These are phyloP conservation scores for Pelecanus crispus DNA, from an alignment of 2,113 vertebrate genomes.

Conservation along the genomic window DNA sequence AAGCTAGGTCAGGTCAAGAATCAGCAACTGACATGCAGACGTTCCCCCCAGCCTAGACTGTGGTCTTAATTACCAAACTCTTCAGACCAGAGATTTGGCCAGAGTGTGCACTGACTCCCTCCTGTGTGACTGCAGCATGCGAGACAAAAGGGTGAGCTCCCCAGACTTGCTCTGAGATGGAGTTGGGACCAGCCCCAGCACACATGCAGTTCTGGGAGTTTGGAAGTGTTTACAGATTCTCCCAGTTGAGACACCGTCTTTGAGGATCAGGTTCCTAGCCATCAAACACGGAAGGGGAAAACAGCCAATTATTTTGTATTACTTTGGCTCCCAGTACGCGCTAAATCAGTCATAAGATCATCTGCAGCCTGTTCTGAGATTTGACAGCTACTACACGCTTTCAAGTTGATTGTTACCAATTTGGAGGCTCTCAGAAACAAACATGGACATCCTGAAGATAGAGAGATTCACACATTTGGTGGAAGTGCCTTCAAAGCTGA, in stretches of 20 bases:
- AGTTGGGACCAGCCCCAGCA: background rate
- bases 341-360: conserved; percentile 41
- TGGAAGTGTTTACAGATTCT: background rate
- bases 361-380: conserved; percentile 2
- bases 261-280: background rate
- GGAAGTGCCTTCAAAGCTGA: conserved; percentile 19
- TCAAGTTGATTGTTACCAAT: conserved; percentile 36
- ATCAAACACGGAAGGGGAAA: background rate
- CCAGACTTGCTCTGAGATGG: background rate
- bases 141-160: background rate
- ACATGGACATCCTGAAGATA: conserved; percentile 47
- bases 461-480: conserved; percentile 40
- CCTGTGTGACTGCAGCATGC: fast-evolving
- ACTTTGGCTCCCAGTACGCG: background rate
- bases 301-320: conserved; percentile 36
- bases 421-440: conserved; percentile 41
- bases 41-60: background rate
- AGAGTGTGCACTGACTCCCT: background rate
- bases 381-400: conserved; percentile 42
- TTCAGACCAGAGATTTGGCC: background rate
- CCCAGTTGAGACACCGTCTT: background rate
- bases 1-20: background rate
- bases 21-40: background rate
- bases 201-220: background rate
- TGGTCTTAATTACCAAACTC: background rate